Percentiles rank a stretch among this genome's conserved stretches.
Conservation (phyloP, 2,113 vertebrate species). For the Tyto alba region DNA sequence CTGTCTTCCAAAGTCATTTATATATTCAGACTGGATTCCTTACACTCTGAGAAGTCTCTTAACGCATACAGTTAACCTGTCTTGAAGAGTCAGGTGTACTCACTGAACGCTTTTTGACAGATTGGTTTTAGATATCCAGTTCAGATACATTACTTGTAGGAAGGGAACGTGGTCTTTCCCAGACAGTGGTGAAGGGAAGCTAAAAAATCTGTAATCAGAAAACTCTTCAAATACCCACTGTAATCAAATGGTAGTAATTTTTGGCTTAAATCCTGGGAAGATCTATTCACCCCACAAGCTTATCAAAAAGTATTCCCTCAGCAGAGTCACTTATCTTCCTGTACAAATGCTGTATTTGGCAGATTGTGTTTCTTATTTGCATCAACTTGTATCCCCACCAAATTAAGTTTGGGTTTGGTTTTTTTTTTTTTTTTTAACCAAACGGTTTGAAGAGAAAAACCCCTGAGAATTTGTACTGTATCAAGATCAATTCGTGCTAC, state of each 20-base stretch:
- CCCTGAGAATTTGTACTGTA: background rate
- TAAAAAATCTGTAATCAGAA: background rate
- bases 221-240: background rate
- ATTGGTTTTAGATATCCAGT: background rate
- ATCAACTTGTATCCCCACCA: background rate
- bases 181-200: background rate
- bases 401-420: background rate
- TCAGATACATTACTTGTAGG: background rate
- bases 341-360: background rate
- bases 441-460: background rate
- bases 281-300: background rate
- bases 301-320: background rate
- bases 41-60: background rate
- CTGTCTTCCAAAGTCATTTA: background rate
- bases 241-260: background rate
- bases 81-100: background rate
- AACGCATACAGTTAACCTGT: background rate
- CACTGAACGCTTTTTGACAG: background rate
- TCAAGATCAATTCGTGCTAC: background rate
- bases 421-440: background rate
- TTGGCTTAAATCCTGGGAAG: slow-evolving; percentile 1
- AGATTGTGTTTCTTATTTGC: background rate
- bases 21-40: background rate
- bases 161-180: background rate
- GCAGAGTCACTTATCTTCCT: slow-evolving; percentile 4